Conservation (phyloP, 2,113 vertebrate genomes). For the Felis chaus region DNA sequence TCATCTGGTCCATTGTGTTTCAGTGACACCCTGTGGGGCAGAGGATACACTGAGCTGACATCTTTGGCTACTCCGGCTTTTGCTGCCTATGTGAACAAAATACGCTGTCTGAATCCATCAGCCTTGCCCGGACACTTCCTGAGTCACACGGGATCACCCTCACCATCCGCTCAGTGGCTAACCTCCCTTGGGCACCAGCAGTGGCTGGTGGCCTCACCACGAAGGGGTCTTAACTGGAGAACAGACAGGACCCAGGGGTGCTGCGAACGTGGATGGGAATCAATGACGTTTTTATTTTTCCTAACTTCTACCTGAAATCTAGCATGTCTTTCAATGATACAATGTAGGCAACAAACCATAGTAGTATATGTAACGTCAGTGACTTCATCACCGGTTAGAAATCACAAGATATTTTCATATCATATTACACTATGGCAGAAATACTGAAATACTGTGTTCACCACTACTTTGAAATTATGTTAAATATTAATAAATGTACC, state of each 20-base stretch:
- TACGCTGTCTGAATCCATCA: fast-evolving
- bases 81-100: neutral
- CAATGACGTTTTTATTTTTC: neutral
- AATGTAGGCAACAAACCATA: neutral
- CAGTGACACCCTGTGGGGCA: neutral
- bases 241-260: neutral
- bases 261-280: fast-evolving
- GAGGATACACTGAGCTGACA: neutral
- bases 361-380: neutral
- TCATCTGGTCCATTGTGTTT: neutral
- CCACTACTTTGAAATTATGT: neutral
- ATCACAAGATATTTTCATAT: neutral
- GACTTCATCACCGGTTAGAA: neutral
- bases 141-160: neutral
- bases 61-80: neutral
- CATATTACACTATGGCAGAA: neutral
- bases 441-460: neutral
- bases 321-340: neutral
- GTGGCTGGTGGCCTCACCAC: neutral
- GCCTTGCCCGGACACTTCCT: neutral
- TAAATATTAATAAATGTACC: neutral
- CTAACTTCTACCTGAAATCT: neutral
- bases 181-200: neutral
- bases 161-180: fast-evolving
- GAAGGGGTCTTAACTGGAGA: neutral